Conservation (phyloP, 2,888 invertebrate species). For the Bugulina stolonifera region DNA sequence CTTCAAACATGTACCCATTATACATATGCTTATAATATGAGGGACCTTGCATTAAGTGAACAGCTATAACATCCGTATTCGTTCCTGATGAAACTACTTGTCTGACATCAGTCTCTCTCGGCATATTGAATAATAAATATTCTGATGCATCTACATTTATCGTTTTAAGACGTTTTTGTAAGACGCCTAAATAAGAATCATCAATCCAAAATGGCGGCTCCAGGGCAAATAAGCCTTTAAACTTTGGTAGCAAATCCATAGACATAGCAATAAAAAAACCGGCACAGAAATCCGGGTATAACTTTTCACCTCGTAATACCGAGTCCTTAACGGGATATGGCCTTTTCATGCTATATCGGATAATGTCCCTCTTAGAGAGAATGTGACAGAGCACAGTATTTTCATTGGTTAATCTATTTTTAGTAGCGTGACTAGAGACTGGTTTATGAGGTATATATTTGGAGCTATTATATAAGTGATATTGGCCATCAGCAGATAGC, state of each 20-base stretch:
- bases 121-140: background rate
- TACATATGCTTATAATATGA: background rate
- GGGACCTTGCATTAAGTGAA: background rate
- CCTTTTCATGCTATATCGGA: background rate
- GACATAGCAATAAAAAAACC: constrained; percentile 9
- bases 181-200: background rate
- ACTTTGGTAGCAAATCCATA: background rate
- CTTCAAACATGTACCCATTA: no score
- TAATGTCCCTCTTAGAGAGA: background rate
- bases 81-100: background rate
- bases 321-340: background rate
- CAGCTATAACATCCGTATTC: constrained; percentile 3
- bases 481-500: background rate
- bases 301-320: background rate
- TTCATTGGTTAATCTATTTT: background rate
- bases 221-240: background rate
- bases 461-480: background rate
- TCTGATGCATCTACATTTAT: background rate
- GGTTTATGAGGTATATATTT: background rate
- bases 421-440: no score
- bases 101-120: background rate
- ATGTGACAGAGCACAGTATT: constrained; percentile 10
- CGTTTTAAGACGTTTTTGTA: background rate
- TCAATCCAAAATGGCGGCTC: constrained; percentile 22
- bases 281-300: constrained; percentile 13